phyloP scores from a whole-genome alignment of 2,113 vertebrate genomes.

The Apus apus region DNA sequence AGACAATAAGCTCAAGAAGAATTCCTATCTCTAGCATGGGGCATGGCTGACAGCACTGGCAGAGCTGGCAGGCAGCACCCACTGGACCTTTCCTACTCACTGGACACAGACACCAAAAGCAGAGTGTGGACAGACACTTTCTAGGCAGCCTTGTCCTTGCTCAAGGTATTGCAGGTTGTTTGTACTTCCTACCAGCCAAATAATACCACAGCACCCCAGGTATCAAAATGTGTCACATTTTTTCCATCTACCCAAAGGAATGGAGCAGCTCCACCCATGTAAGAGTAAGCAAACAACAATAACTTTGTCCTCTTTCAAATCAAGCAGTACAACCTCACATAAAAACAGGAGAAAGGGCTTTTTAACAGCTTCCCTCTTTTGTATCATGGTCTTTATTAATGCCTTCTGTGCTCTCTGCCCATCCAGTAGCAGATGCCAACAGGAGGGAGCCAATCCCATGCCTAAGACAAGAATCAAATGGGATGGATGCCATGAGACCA shows the following conservation, averaged over 20 bases:
- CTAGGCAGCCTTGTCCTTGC: not conserved
- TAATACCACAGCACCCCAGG: not conserved
- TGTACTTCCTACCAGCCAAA: not conserved
- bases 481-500: not conserved
- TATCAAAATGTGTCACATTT: not conserved
- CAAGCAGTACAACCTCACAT: not conserved
- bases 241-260: not conserved
- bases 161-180: not conserved
- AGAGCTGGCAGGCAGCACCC: not conserved
- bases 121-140: not conserved
- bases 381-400: not conserved
- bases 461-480: not conserved
- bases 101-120: not conserved
- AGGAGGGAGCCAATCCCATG: not conserved
- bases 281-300: not conserved
- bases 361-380: not conserved
- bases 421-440: not conserved
- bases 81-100: not conserved
- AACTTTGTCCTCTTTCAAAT: not conserved
- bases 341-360: not conserved
- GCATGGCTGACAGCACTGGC: not conserved
- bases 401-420: not conserved
- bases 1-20: not conserved
- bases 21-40: not conserved
- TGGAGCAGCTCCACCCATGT: not conserved